Conservation (phyloP, 2,797 vertebrate species). For the Pipistrellus pipistrellus region DNA sequence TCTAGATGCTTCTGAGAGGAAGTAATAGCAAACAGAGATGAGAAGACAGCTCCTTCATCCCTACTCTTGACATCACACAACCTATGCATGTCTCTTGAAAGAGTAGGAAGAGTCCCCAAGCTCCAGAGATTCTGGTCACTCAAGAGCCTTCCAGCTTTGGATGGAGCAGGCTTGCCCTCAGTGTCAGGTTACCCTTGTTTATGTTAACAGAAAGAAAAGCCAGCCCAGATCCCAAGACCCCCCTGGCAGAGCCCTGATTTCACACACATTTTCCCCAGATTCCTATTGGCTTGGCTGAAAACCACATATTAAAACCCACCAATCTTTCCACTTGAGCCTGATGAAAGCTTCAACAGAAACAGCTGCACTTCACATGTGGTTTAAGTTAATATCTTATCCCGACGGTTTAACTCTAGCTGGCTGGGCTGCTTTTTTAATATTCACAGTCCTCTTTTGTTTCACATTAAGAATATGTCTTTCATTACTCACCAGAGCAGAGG, state of each 20-base stretch:
- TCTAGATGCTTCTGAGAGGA: constrained; percentile 55
- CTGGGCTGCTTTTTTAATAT: constrained; percentile 85
- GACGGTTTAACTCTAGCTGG: constrained; percentile 87
- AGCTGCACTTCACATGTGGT: constrained; percentile 90
- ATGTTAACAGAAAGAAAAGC: constrained; percentile 82
- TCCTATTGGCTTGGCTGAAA: constrained; percentile 89
- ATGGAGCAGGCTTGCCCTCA: constrained; percentile 66
- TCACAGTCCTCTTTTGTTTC: constrained; percentile 87
- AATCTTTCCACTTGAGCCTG: constrained; percentile 90
- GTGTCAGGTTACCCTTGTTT: constrained; percentile 80
- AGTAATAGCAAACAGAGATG: background rate
- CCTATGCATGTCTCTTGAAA: background rate
- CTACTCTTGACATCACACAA: background rate
- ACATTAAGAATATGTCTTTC: constrained; percentile 82
- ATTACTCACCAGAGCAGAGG: constrained; percentile 79
- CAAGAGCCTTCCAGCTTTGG: constrained; percentile 16
- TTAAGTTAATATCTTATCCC: constrained; percentile 89
- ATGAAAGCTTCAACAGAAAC: constrained; percentile 91
- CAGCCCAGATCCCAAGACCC: constrained; percentile 73
- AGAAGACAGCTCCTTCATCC: background rate
- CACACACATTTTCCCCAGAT: constrained; percentile 90
- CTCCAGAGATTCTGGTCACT: background rate
- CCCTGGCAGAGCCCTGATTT: constrained; percentile 86
- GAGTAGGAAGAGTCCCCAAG: background rate
- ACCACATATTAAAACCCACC: constrained; percentile 92